Percentiles rank a stretch among this genome's conserved stretches.
phyloP scores from a whole-genome alignment of 2,797 vertebrate genomes.

The Pteronotus mesoamericanus region DNA sequence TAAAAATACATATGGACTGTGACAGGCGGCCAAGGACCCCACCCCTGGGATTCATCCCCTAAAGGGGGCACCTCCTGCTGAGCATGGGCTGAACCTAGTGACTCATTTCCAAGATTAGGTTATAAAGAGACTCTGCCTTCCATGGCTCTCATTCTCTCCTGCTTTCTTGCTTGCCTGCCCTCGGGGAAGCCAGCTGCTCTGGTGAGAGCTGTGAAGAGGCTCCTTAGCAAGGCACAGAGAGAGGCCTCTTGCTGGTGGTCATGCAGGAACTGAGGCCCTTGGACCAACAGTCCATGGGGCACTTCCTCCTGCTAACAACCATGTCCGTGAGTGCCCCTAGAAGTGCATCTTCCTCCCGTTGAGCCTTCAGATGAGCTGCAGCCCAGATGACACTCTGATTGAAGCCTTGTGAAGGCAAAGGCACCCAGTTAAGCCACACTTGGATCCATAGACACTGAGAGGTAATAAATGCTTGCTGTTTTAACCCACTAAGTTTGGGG shows the following conservation, averaged over 20 bases:
- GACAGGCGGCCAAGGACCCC: neutral
- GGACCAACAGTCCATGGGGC: neutral
- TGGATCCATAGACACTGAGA: neutral
- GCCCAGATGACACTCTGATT: neutral
- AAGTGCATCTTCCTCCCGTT: neutral
- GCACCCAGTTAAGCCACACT: neutral
- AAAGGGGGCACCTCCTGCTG: neutral
- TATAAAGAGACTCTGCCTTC: neutral
- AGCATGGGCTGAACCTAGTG: neutral
- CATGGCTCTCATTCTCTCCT: neutral
- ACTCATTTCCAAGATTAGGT: neutral
- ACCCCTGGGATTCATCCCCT: neutral
- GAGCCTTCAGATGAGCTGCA: neutral
- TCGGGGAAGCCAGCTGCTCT: neutral
- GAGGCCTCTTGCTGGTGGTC: neutral
- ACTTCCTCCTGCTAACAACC: neutral
- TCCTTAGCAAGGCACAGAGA: neutral
- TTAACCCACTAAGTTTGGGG: neutral
- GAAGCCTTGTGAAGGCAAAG: neutral
- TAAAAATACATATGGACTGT: neutral
- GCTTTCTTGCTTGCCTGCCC: neutral
- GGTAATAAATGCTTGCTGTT: neutral
- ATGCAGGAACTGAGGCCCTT: neutral
- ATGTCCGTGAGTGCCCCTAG: rapidly evolving
- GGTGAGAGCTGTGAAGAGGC: neutral